A percentile compares a stretch with the other conserved stretches of the same genome.
phyloP scores from a whole-genome alignment of 2,797 vertebrate genomes.

The Malacoctenus gilli region DNA sequence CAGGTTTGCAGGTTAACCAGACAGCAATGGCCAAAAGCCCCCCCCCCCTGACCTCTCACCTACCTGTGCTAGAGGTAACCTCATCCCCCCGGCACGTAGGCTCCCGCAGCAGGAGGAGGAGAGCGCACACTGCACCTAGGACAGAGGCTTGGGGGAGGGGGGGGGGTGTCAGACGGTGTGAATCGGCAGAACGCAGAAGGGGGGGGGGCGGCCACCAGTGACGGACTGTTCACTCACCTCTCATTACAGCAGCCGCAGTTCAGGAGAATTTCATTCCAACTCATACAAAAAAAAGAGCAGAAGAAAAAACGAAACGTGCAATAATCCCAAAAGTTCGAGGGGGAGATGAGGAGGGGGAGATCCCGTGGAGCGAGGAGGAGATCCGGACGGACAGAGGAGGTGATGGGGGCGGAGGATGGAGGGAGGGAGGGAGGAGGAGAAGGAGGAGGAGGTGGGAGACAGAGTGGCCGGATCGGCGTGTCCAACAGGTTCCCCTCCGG shows the following conservation, averaged over 20 bases:
- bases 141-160: constrained; percentile 48
- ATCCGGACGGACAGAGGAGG: background rate
- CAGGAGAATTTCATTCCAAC: constrained; percentile 47
- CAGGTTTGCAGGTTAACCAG: no score
- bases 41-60: constrained; percentile 18
- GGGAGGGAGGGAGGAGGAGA: no score
- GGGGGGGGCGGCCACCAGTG: no score
- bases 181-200: no score
- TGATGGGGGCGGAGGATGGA: no score
- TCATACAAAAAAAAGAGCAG: background rate
- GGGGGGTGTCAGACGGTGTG: no score
- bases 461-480: background rate
- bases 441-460: no score
- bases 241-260: constrained; percentile 64
- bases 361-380: background rate
- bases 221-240: constrained; percentile 62
- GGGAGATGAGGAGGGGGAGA: constrained; percentile 1
- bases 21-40: no score
- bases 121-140: constrained; percentile 54
- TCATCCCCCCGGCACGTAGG: constrained; percentile 58
- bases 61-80: constrained; percentile 64
- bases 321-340: constrained; percentile 2
- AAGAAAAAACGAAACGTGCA: constrained; percentile 13
- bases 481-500: constrained; percentile 6
- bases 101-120: constrained; percentile 63